Evolutionary conservation across 2,797 vertebrate species (phyloP), one percentile per base, ranked within the genome.

Genomic region (Cyclopterus lumpus): DNA sequence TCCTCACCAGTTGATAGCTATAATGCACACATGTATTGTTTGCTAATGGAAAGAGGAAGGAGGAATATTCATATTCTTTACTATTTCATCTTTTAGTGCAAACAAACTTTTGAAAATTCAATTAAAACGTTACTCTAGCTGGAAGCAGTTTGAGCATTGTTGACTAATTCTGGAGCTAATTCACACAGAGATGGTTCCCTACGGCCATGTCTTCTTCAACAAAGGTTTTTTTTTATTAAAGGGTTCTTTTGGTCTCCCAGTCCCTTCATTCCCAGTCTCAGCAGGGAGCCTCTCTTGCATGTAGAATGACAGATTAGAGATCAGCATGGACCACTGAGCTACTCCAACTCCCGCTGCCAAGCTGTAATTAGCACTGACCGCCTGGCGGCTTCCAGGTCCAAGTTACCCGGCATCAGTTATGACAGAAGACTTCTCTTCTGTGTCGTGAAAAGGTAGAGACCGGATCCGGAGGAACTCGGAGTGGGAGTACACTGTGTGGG

Each of bases 281-380:
- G 71, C 75, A 42, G 84, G 83, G 70, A 78, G 75, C 36, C 55
- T 75, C 65, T 83, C 51, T 61, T 75, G 48, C 75, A 68, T 78
- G 85, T 70, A 53, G 59, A 70, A 75, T 79, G 75, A 87, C 82
- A 72, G 78, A 86, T 79, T 71, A 78, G 72, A 73, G 80, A 84
- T 86, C 85, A 74, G 81, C 46, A 8, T 66, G 78, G 66, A 74
- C 67, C 66, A 60, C 58, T 30, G 60, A 81, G 79, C 67, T 22
- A 5, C 28, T 76, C 67, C 77, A 62, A 0, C 51, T 68, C 87
- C 75, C 46, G 69, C 80, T 79, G 87, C 2, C 71, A 69, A 60
- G 75, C 84, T 77, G 69, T 77, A 81, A 89, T 81, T 87, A 82
- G 61, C 48, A 12, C 54, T 49, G 58, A 65, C 78, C 51, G 28